Base-by-base conservation (phyloP, 2,113 vertebrate species). In the Donacobius atricapilla region DNA sequence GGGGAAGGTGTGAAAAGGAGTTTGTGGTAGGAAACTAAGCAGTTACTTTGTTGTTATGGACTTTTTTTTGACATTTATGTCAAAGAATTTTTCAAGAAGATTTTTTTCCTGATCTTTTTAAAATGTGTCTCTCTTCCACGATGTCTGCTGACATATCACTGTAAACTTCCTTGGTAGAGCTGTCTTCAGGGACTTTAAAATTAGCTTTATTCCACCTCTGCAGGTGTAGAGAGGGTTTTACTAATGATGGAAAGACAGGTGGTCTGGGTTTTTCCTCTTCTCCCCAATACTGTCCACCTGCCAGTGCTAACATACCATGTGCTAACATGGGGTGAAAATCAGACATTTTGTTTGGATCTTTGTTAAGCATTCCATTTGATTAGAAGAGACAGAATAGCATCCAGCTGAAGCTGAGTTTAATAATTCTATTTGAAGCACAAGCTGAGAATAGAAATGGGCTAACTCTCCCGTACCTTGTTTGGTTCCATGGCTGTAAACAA, bases 351-450 rank as follows among this genome's bases (percentile, higher is more conserved):
- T 83, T 83, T 2, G 1, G 70, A 90, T 81, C 60, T 96, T 86
- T 13, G 35, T 92, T 86, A 86, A 80, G 53, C 90, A 94, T 96
- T 95, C 94, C 3, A 0, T 87, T 95, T 95, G 73, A 87, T 96
- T 94, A 88, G 76, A 81, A 75, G 63, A 94, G 50, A 86, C 86
- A 94, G 93, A 94, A 95, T 90, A 95, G 89, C 82, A 94, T 95
- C 75, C 92, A 95, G 91, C 76, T 90, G 88, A 95, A 96, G 83
- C 80, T 65, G 80, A 92, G 48, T 92, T 93, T 89, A 95, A 95
- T 96, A 96, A 94, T 94, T 96, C 94, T 92, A 95, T 93, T 95
- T 93, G 92, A 92, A 95, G 83, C 83, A 48, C 21, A 89, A 80
- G 87, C 89, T 0, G 4, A 96, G 90, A 95, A 93, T 94, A 95